Base-by-base conservation (phyloP, 2,888 invertebrate genomes). In the Amblyjoppa proteus region DNA sequence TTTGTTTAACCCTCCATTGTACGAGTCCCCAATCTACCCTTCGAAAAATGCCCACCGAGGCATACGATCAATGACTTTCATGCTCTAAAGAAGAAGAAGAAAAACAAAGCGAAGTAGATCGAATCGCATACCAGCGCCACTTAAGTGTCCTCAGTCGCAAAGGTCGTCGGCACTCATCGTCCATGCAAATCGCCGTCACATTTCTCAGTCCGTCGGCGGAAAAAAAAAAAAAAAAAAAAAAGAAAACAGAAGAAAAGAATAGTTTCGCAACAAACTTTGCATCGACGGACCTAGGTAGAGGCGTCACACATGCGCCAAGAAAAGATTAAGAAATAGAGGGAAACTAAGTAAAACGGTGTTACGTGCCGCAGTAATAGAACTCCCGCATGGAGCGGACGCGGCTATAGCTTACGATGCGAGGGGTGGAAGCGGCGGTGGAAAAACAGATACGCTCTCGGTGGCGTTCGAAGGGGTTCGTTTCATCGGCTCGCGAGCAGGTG, bases 401-500 rank as follows among this genome's bases (percentile, higher is more conserved):
- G 11, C 7, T 58, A 31, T 16, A 34, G 1, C 31, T n/a, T n/a
- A 1, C 16, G 28, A 16, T 31, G 34, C 2, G 61, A 28, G 28
- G 11, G 28, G 28, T 34, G 34, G 25, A 71, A 38, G 41, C 9
- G 2, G 28, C 6, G 25, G 61, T 61, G 20, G 28, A 61, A 41
- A 74, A 45, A 25, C 25, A 74, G 71, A 71, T 13, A 38, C 58
- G 34, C 16, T 41, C 16, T 58, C 25, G 58, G 28, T 45, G 38
- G 56, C 20, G 51, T 51, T 51, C 31, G 20, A 20, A 34, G 7
- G 56, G 38, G 51, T 68, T n/a, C 66, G 70, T 45, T 58, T 64
- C 25, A 71, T 71, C 58, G 77, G 61, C 51, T 11, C 11, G 49
- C 28, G n/a, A 61, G 75, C 85, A 85, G 85, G 85, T 85, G 85